A percentile compares a stretch with the other conserved stretches of the same genome.
These are phyloP conservation scores for Pygmarrhopalites habei DNA, from an alignment of 1,140 invertebrate species.

Conservation along the genomic window DNA sequence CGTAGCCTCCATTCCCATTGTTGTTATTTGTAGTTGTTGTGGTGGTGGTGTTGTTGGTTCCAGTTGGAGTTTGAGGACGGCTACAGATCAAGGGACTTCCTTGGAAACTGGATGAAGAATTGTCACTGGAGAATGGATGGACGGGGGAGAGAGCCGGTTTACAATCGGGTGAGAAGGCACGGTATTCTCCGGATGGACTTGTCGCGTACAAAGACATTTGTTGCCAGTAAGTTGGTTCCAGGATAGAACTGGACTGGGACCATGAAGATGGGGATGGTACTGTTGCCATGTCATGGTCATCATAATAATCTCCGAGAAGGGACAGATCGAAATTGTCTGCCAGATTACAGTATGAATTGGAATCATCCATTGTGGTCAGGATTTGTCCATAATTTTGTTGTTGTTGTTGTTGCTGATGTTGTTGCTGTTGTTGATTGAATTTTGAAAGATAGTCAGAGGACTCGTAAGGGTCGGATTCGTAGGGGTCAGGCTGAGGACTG, in stretches of 20 bases:
- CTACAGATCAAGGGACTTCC: not conserved
- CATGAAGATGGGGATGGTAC: slow-evolving; percentile 34
- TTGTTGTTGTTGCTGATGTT: slow-evolving; percentile 47
- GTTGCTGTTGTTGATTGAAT: slow-evolving; percentile 47
- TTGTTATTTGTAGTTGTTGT: too few relatives aligned
- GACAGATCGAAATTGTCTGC: slow-evolving; percentile 65
- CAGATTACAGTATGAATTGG: slow-evolving; percentile 22
- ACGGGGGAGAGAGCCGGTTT: slow-evolving; percentile 44
- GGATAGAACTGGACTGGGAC: not conserved
- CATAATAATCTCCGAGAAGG: slow-evolving; percentile 47
- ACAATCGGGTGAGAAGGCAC: slow-evolving; percentile 49
- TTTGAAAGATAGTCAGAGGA: slow-evolving; percentile 18
- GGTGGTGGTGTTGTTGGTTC: too few relatives aligned
- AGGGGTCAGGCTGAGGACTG: slow-evolving; percentile 54
- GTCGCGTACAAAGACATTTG: slow-evolving; percentile 46
- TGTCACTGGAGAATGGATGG: not conserved
- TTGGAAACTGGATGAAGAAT: too few relatives aligned
- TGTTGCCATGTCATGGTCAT: slow-evolving; percentile 34
- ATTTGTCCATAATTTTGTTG: slow-evolving; percentile 2
- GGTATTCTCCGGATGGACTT: slow-evolving; percentile 46
- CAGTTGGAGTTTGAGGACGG: not conserved
- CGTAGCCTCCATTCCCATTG: not conserved
- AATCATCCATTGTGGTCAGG: not conserved
- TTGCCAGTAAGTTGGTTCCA: slow-evolving; percentile 28
- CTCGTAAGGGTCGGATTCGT: not conserved